Percentiles rank a stretch among this genome's conserved stretches.
Conservation (phyloP, 1,140 invertebrate species). For the Oncopodura yosiiana region DNA sequence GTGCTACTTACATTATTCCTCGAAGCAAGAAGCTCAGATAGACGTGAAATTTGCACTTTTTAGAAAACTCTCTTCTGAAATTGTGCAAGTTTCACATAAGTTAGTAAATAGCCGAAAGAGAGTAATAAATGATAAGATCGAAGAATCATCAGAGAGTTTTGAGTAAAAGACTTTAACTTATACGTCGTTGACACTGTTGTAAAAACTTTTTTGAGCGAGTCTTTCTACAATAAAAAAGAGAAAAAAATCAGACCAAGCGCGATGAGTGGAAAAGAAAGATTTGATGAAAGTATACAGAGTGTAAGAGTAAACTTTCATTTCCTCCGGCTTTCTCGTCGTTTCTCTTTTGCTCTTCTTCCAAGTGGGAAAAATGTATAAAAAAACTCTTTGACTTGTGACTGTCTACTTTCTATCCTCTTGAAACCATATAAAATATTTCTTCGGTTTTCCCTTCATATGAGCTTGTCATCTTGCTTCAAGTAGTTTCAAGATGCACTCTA, state of each 20-base stretch:
- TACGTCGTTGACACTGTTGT: no score
- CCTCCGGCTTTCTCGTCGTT: constrained; percentile 15
- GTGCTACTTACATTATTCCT: no score
- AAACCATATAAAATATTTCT: not conserved
- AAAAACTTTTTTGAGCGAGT: not conserved
- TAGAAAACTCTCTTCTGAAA: no score
- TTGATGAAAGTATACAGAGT: constrained; percentile 16
- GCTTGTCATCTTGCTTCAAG: not conserved
- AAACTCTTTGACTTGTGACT: not conserved
- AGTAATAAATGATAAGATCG: constrained; percentile 4
- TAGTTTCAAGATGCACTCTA: constrained; percentile 1
- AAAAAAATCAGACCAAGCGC: not conserved
- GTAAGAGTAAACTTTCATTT: constrained; percentile 16
- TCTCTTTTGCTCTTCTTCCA: not conserved
- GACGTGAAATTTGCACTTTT: no score
- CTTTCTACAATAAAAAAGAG: not conserved
- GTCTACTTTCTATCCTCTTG: not conserved
- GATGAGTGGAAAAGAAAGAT: not conserved
- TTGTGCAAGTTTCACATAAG: no score
- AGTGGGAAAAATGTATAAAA: not conserved
- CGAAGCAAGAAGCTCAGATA: no score
- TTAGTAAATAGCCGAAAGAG: not conserved
- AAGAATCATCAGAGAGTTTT: not conserved
- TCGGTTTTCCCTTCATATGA: not conserved
- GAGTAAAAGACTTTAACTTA: no score